A percentile compares a stretch with the other conserved stretches of the same genome.
Evolutionary conservation across 2,113 vertebrate genomes (phyloP).

Genomic region (Sebastes schlegelii): DNA sequence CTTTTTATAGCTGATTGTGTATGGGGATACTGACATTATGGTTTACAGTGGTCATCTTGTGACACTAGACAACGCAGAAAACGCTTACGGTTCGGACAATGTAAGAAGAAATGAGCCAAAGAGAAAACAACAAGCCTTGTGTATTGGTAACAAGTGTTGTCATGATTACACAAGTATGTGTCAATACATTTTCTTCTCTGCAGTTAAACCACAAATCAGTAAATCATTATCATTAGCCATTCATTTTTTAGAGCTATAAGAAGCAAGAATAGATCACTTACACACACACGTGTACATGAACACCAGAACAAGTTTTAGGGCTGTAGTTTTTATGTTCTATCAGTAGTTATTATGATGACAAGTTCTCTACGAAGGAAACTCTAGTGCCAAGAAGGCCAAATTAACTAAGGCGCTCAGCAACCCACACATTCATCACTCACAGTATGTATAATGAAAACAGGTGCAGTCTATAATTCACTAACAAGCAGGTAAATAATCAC

Average conservation of each 20-base stretch:
- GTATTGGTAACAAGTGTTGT: neutral
- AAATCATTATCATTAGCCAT: neutral
- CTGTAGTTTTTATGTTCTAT: neutral
- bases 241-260: neutral
- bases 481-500: slow-evolving; percentile 3
- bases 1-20: neutral
- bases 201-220: neutral
- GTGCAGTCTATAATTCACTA: neutral
- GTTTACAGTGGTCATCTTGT: neutral
- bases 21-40: neutral
- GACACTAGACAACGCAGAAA: neutral
- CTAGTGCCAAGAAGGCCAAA: neutral
- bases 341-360: neutral
- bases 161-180: neutral
- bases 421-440: neutral
- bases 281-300: neutral
- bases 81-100: neutral
- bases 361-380: neutral
- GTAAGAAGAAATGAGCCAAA: neutral
- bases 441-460: neutral
- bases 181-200: neutral
- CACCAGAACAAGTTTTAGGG: no score
- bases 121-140: neutral
- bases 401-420: neutral
- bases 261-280: neutral